These are phyloP conservation scores for Torymus aiolomorphi DNA, from an alignment of 2,888 invertebrate genomes.

Conservation along the genomic window DNA sequence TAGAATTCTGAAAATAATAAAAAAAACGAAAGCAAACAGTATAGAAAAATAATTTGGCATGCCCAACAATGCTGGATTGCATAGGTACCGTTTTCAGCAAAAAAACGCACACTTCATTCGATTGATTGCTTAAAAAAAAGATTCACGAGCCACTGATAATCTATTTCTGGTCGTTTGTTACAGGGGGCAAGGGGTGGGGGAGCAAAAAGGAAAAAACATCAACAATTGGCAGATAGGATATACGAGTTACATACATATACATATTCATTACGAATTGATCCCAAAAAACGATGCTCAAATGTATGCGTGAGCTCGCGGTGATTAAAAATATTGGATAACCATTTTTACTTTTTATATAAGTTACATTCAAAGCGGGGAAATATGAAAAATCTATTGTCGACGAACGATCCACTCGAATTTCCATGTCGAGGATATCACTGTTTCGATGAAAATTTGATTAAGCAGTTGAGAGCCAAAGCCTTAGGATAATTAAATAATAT, in stretches of 20 bases:
- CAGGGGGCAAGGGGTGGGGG: not conserved
- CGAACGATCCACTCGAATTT: slow-evolving; percentile 38
- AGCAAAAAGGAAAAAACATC: slow-evolving; percentile 1
- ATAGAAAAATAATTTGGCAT: not conserved
- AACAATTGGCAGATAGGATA: slow-evolving; percentile 33
- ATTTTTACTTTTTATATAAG: not conserved
- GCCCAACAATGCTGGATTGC: slow-evolving; percentile 17
- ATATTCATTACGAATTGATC: slow-evolving; percentile 7
- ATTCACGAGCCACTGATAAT: slow-evolving; percentile 19
- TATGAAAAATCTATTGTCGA: not conserved
- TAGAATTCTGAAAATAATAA: too few species aligned
- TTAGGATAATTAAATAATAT: not conserved
- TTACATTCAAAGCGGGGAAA: not conserved
- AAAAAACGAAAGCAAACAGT: too few species aligned
- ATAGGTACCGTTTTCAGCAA: not conserved
- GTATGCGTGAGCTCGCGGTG: slow-evolving; percentile 21
- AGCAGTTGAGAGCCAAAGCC: too few species aligned
- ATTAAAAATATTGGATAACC: slow-evolving; percentile 17
- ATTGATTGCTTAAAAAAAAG: slow-evolving; percentile 15
- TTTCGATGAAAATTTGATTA: not conserved
- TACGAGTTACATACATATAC: slow-evolving; percentile 3
- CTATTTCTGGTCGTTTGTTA: not conserved
- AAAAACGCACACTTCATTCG: not conserved
- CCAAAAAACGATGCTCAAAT: slow-evolving; percentile 10
- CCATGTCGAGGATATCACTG: not conserved